Evolutionary conservation across 2,888 invertebrate genomes (phyloP), one percentile per base, ranked within the genome.

Genomic region (Flexamia atlantica): DNA sequence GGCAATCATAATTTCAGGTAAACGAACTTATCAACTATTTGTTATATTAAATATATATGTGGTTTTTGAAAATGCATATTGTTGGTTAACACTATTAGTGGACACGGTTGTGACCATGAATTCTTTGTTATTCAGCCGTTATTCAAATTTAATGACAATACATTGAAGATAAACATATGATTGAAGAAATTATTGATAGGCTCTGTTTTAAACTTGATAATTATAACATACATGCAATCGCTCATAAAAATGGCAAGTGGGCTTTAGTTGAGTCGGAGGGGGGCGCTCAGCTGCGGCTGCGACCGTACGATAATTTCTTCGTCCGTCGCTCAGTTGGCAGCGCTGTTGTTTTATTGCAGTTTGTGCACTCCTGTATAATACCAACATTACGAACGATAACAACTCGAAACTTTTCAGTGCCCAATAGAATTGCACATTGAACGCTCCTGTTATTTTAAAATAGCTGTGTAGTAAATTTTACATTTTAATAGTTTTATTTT

Each of bases 251-350:
- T 12, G 12, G 46, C 46, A 46, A 46, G 46, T 2, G 2, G 46
- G 46, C 46, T 46, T n/a, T 17, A 46, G 46, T 46, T 46, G 3
- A 46, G 46, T 36, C 9, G 36, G 36, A 36, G 9, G 5, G 2
- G 20, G 14, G 53, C 53, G 53, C 53, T 20, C 53, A 53, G 53
- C 53, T 53, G 53, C 10, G 53, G 23, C 1, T 20, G 7, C 53
- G 23, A 3, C 5, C 10, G 53, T 23, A 53, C 53, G 53, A 53
- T 23, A 53, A 53, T 53, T 53, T 53, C 23, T 20, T 53, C 53
- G 53, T 53, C 53, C 53, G 53, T 53, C 53, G 53, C 53, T 53
- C 53, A 53, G 53, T 53, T 53, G 53, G 53, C 53, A 53, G 53
- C 53, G 53, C 53, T 53, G 53, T 53, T 53, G 53, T 53, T 53